phyloP scores from a whole-genome alignment of 2,113 vertebrate species.

The Channa argus region DNA sequence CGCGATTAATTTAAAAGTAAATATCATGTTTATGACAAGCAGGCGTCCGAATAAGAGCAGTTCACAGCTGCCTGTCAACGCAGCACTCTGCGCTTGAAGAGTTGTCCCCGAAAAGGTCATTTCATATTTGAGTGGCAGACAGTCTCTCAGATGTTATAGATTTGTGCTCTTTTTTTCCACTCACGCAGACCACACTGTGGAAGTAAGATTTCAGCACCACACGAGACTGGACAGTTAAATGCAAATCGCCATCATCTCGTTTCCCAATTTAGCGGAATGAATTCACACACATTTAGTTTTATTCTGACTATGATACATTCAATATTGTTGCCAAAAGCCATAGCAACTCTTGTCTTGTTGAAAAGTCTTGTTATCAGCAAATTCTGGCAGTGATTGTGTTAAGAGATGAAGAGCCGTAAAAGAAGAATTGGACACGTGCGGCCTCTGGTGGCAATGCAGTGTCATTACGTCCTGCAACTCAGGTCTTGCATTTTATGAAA shows the following conservation, averaged over 20 bases:
- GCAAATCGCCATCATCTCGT: background rate
- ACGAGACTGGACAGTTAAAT: constrained; percentile 57
- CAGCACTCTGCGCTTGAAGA: background rate
- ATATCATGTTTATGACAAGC: constrained; percentile 48
- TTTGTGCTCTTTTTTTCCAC: background rate
- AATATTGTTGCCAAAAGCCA: too few relatives aligned
- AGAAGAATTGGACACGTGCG: constrained; percentile 10
- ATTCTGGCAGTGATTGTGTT: background rate
- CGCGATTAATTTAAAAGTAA: constrained; percentile 67
- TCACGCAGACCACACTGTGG: background rate
- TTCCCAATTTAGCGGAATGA: background rate
- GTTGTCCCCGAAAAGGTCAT: background rate
- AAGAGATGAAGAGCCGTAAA: rapidly evolving
- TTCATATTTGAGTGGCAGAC: background rate
- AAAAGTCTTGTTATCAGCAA: constrained; percentile 1
- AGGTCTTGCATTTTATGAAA: background rate
- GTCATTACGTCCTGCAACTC: background rate
- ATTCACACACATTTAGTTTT: background rate
- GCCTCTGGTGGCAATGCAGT: constrained; percentile 32
- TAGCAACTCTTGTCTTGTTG: background rate
- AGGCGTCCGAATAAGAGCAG: background rate
- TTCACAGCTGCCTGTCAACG: background rate
- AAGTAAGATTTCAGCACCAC: constrained; percentile 69
- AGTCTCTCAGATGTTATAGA: too few relatives aligned
- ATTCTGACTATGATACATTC: too few relatives aligned